Evolutionary conservation across 1,140 invertebrate species (phyloP), one percentile per base, ranked within the genome.

Genomic region (Matsumurasca onukii): DNA sequence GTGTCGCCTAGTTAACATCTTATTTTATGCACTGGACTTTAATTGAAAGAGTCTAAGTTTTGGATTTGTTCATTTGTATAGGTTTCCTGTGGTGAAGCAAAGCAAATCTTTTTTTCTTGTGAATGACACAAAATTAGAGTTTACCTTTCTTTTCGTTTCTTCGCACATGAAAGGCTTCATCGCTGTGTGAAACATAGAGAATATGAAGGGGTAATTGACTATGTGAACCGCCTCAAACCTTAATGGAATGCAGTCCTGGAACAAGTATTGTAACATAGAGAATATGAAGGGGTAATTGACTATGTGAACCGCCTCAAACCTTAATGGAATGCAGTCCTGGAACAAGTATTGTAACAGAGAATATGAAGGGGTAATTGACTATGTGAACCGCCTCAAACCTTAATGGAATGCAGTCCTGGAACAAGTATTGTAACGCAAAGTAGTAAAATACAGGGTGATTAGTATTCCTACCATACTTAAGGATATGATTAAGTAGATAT

Each of bases 161-260:
- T 74, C 72, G 17, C 57, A 67, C 64, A 74, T 67, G 51, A 74
- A 73, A 27, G 72, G 70, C 45, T 71, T 74, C n/a, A 74, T 5
- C 15, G 68, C 69, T 1, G 69, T 39, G 31, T 34, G 71, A 68
- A 73, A 72, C 15, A 71, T 31, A 51, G 69, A 72, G 39, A 73
- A 74, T 29, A 71, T 57, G 3, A 69, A 39, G 3, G 73, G 73
- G 39, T 70, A 67, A 45, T 74, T 74, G 13, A 70, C 68, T 22
- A 73, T 49, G 49, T 74, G 72, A 27, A 73, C 67, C 2, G 61
- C 57, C 39, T 73, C 69, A 55, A 74, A 73, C 34, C 69, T 59
- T 13, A 74, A 31, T 34, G 71, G 73, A 15, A 73, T 71, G 31
- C 68, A 73, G 13, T 74, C 72, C 72, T 74, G 68, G 27, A 73